A percentile compares a stretch with the other conserved stretches of the same genome.
Conservation (phyloP, 2,113 vertebrate genomes). For the Trogon surrucura region DNA sequence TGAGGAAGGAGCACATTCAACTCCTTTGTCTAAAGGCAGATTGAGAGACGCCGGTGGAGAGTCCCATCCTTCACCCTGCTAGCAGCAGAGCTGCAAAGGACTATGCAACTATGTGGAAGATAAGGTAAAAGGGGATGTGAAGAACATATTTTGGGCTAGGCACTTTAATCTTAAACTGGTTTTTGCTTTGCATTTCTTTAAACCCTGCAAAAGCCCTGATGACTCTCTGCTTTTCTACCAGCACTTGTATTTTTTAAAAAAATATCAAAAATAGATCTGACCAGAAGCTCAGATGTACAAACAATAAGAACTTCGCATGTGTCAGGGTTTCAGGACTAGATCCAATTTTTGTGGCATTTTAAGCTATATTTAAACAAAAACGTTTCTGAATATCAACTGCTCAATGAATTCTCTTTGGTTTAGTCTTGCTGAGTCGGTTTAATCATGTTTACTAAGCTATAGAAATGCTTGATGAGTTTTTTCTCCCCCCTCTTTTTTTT, state of each 20-base stretch:
- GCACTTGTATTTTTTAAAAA: neutral
- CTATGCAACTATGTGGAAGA: neutral
- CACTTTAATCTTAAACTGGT: neutral
- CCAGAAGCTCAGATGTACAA: neutral
- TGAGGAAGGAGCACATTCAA: neutral
- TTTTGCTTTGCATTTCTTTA: neutral
- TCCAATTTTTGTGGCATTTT: neutral
- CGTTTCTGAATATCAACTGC: neutral
- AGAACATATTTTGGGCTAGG: neutral
- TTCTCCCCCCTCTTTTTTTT: neutral
- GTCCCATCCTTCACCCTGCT: neutral
- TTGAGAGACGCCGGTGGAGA: too few relatives aligned
- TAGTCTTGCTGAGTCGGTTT: constrained; percentile 6
- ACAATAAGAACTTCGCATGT: neutral
- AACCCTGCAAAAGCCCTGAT: neutral
- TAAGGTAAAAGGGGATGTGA: neutral
- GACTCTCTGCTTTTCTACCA: neutral
- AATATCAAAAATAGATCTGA: neutral
- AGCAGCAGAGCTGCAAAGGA: neutral
- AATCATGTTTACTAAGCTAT: neutral
- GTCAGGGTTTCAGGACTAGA: neutral
- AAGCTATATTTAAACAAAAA: neutral
- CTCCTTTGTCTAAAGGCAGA: neutral
- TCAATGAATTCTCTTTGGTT: neutral
- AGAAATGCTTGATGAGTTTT: constrained; percentile 39